These are phyloP conservation scores for Sminthurinus signatus DNA, from an alignment of 1,140 invertebrate genomes.

Conservation along the genomic window DNA sequence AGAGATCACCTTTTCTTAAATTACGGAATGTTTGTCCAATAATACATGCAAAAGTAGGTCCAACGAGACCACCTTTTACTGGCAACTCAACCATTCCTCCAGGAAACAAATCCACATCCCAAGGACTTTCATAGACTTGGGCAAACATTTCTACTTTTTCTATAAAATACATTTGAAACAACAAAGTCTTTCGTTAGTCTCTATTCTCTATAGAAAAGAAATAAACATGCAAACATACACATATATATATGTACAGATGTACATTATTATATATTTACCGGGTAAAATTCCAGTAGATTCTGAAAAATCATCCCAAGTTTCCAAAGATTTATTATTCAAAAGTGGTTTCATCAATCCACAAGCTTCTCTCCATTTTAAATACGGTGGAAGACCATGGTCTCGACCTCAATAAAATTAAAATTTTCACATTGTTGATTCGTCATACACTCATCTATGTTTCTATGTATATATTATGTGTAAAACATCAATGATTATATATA, in stretches of 20 bases:
- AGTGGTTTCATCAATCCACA: constrained; percentile 58
- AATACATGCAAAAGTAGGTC: constrained; percentile 93
- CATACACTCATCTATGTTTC: no score
- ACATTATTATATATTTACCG: constrained; percentile 41
- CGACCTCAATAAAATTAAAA: constrained; percentile 51
- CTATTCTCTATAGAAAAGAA: background rate
- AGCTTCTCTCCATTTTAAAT: constrained; percentile 70
- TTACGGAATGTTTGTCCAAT: constrained; percentile 89
- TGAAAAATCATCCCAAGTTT: constrained; percentile 67
- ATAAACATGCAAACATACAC: background rate
- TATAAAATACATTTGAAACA: constrained; percentile 27
- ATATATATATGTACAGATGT: constrained; percentile 5
- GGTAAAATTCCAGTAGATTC: constrained; percentile 45
- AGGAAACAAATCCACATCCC: constrained; percentile 48
- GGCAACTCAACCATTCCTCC: constrained; percentile 72
- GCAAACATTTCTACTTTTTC: constrained; percentile 34
- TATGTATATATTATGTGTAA: no score
- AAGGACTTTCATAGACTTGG: constrained; percentile 28
- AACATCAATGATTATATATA: no score
- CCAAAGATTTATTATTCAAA: constrained; percentile 49
- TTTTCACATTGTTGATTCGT: no score
- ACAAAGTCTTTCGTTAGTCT: background rate
- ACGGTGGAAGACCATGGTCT: constrained; percentile 81
- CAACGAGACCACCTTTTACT: constrained; percentile 78
- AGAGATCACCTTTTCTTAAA: constrained; percentile 56